Evolutionary conservation across 2,888 invertebrate species (phyloP), one percentile per base, ranked within the genome.

Genomic region (Drosophila neotestacea): DNA sequence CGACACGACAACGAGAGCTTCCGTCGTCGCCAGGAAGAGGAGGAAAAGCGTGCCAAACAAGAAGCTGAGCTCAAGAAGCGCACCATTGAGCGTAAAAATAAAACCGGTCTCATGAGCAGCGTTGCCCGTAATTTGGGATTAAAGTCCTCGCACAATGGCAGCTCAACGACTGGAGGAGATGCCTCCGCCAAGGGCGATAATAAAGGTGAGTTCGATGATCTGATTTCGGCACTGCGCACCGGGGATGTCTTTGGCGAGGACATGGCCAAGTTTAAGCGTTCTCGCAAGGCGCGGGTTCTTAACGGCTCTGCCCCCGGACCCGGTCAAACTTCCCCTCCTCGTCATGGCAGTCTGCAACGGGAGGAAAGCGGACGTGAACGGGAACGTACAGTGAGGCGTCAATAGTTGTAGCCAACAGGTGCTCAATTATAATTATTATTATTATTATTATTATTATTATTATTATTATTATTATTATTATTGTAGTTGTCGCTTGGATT

Each of bases 231-330:
- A 0, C 92, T 98, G 56, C 93, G 98, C 68, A 98, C 98, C 0
- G 98, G 98, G 0, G 98, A 98, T 89, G 98, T 98, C 0, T 98
- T 98, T 90, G 98, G 98, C 0, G 98, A 98, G 90, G 98, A 98
- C 91, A 97, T 98, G 88, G 98, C 98, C 60, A 98, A 98, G 93
- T 97, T 98, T 90, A 96, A 96, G 85, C 93, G 96, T 61, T 96
- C 96, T 48, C 94, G 96, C 77, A 95, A 96, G 83, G 94, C 95
- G 38, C 93, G 95, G 34, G 93, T 95, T 4, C 93, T 94, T 2
- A 91, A 91, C 61, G 92, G 92, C n/a, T 89, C 94, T 47, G n/a
- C 46, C 4, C 54, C 46, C 44, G 64, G 61, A 28, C 41, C 54
- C 28, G 92, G 92, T 1, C 91, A 94, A 58, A 95, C 94, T 67